These are phyloP conservation scores for Acleris emargana DNA, from an alignment of 2,888 invertebrate genomes.

Conservation along the genomic window DNA sequence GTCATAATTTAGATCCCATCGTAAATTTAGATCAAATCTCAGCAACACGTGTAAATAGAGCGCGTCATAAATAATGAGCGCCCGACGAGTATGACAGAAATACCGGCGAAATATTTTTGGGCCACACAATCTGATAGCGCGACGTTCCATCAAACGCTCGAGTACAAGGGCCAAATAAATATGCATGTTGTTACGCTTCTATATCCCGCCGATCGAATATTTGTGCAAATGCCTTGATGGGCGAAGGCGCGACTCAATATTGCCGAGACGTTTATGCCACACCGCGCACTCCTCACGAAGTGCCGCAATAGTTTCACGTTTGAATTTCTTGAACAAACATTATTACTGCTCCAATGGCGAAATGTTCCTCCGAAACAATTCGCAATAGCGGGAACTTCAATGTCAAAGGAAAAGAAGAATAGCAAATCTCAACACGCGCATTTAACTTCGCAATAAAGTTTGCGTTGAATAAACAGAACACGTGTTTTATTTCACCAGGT, in stretches of 20 bases:
- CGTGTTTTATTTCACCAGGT: conserved; percentile 11
- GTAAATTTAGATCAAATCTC: conserved; percentile 30
- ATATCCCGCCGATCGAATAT: conserved; percentile 49
- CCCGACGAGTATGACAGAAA: conserved; percentile 20
- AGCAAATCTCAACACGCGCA: conserved; percentile 56
- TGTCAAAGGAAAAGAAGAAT: conserved; percentile 74
- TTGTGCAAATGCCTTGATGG: conserved; percentile 52
- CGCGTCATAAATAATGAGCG: conserved; percentile 47
- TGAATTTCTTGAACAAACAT: conserved; percentile 78
- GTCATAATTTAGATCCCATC: conserved; percentile 20
- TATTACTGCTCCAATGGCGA: conserved; percentile 74
- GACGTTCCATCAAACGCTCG: conserved; percentile 39
- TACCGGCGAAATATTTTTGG: conserved; percentile 30
- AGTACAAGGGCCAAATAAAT: conserved; percentile 38
- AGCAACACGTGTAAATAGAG: conserved; percentile 39
- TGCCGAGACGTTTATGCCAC: conserved; percentile 55
- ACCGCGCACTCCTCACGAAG: conserved; percentile 51
- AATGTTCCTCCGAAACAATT: conserved; percentile 76
- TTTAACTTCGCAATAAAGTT: conserved; percentile 49
- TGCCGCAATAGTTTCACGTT: conserved; percentile 73
- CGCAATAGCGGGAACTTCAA: conserved; percentile 71
- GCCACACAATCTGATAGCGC: conserved; percentile 35
- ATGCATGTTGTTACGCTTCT: conserved; percentile 41
- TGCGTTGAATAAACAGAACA: conserved; percentile 30
- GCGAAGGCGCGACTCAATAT: conserved; percentile 53